Conservation (phyloP, 2,888 invertebrate species). For the Parochlus steinenii region DNA sequence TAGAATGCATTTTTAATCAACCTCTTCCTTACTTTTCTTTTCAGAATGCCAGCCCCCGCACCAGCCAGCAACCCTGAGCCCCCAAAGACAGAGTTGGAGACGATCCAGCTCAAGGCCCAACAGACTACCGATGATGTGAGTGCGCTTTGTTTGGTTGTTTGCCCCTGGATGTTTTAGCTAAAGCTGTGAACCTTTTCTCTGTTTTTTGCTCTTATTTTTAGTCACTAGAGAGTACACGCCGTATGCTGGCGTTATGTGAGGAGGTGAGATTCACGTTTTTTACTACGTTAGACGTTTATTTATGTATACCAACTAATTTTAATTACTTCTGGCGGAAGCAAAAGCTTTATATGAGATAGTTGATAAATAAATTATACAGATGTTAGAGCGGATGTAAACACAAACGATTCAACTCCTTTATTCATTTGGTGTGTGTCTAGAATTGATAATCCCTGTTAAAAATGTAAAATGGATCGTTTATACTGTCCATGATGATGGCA, state of each 20-base stretch:
- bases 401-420: no score
- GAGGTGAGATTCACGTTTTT: constrained; percentile 48
- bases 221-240: constrained; percentile 83
- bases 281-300: constrained; percentile 1
- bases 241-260: constrained; percentile 84
- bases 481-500: no score
- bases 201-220: constrained; percentile 35
- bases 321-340: neutral
- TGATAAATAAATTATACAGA: constrained; percentile 1
- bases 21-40: constrained; percentile 21
- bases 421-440: no score
- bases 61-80: constrained; percentile 43
- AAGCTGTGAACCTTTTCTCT: constrained; percentile 5
- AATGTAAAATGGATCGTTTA: no score
- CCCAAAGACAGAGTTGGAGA: constrained; percentile 75
- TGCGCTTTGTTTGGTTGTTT: constrained; percentile 13
- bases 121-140: constrained; percentile 81
- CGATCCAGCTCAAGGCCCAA: constrained; percentile 68
- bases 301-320: neutral
- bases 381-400: no score
- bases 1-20: no score
- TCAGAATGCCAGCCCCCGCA: constrained; percentile 49
- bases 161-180: neutral
- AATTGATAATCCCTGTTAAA: no score
- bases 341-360: neutral